These are phyloP conservation scores for Gymnoscopelus microlampas DNA, from an alignment of 2,797 vertebrate species.

Conservation along the genomic window DNA sequence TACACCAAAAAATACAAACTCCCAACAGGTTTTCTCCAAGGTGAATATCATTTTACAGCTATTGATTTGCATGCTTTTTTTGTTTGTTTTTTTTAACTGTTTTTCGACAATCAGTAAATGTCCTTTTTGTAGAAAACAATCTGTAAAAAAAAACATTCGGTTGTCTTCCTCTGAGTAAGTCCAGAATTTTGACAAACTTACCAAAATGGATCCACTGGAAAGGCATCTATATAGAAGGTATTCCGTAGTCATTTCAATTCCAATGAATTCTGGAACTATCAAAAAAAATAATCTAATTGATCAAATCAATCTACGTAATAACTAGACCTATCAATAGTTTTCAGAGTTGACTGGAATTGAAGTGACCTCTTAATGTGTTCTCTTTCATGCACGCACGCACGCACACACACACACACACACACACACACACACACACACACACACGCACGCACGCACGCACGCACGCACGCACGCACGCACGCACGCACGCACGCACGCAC, in stretches of 20 bases:
- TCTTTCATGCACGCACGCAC: slow-evolving; percentile 6
- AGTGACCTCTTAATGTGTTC: slow-evolving; percentile 16
- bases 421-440: slow-evolving; percentile 1
- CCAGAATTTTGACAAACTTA: slow-evolving; percentile 55
- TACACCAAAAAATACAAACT: slow-evolving; percentile 66
- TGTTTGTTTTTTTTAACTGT: slow-evolving; percentile 33
- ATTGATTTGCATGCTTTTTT: slow-evolving; percentile 50
- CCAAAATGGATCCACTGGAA: slow-evolving; percentile 51
- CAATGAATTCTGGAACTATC: slow-evolving; percentile 34
- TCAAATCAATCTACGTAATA: not conserved
- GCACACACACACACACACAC: slow-evolving; percentile 25
- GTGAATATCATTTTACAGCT: slow-evolving; percentile 55
- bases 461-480: not conserved
- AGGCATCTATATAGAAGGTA: slow-evolving; percentile 61
- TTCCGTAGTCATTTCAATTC: slow-evolving; percentile 31
- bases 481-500: not conserved
- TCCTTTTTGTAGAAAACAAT: slow-evolving; percentile 80
- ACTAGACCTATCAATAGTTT: slow-evolving; percentile 21
- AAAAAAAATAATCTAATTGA: not conserved
- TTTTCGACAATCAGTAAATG: slow-evolving; percentile 69
- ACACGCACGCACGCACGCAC: not conserved
- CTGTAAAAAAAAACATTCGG: slow-evolving; percentile 79
- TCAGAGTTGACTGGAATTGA: slow-evolving; percentile 45
- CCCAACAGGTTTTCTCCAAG: slow-evolving; percentile 46
- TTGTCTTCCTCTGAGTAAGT: slow-evolving; percentile 73